Percentiles rank a stretch among this genome's conserved stretches.
Evolutionary conservation across 2,797 vertebrate species (phyloP).

Genomic region (Kryptolebias ocellatus): DNA sequence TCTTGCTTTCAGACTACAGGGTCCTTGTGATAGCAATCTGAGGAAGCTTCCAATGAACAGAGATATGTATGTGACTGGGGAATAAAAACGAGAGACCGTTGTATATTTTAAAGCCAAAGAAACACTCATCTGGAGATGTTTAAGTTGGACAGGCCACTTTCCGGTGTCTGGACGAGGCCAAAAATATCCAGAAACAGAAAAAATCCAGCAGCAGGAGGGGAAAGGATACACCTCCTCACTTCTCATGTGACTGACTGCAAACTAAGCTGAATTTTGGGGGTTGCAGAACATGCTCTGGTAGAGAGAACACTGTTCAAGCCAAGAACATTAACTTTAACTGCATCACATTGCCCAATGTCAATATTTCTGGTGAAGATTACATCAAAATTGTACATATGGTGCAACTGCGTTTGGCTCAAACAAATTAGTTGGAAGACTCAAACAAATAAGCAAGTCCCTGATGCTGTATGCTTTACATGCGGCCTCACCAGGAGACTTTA

Average conservation of each 20-base stretch:
- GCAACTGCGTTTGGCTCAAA: slow-evolving; percentile 17
- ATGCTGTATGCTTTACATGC: slow-evolving; percentile 20
- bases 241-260: slow-evolving; percentile 64
- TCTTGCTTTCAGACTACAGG: slow-evolving; percentile 67
- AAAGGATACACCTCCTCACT: slow-evolving; percentile 61
- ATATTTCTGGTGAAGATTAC: slow-evolving; percentile 24
- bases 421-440: slow-evolving; percentile 7
- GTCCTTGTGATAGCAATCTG: slow-evolving; percentile 72
- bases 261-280: slow-evolving; percentile 44
- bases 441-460: slow-evolving; percentile 10
- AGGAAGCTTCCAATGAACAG: slow-evolving; percentile 79
- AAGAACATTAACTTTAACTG: slow-evolving; percentile 37
- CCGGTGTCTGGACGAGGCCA: slow-evolving; percentile 79
- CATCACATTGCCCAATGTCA: slow-evolving; percentile 39
- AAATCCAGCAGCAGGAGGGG: slow-evolving; percentile 49
- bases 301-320: slow-evolving; percentile 24
- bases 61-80: slow-evolving; percentile 67
- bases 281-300: slow-evolving; percentile 20
- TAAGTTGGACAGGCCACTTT: slow-evolving; percentile 83
- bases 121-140: slow-evolving; percentile 83
- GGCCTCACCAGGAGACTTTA: slow-evolving; percentile 16
- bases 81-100: slow-evolving; percentile 45
- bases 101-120: slow-evolving; percentile 70
- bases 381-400: slow-evolving; percentile 13
- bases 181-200: slow-evolving; percentile 75